Evolutionary conservation across 2,888 invertebrate genomes (phyloP).

Genomic region (Dione juno): DNA sequence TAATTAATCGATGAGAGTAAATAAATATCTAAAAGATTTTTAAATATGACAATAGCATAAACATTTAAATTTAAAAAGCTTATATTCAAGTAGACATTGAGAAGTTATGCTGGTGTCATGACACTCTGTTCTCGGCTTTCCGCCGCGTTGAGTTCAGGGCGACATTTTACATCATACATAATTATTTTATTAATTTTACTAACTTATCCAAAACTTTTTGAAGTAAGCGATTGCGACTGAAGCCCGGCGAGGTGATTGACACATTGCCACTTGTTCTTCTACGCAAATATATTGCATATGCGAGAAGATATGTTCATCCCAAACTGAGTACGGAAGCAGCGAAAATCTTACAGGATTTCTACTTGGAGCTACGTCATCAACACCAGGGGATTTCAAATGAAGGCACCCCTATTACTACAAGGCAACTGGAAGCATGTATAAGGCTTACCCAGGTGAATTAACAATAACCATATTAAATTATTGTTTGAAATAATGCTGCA

Average conservation of each 20-base stretch:
- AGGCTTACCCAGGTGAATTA: conserved; percentile 88
- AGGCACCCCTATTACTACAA: conserved; percentile 90
- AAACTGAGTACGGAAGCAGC: conserved; percentile 89
- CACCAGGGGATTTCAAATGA: conserved; percentile 86
- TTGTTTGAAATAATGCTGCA: too few species aligned
- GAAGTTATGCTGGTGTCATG: too few species aligned
- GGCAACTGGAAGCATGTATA: conserved; percentile 95
- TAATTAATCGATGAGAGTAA: too few species aligned
- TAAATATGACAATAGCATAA: too few species aligned
- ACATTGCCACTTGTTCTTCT: conserved; percentile 89
- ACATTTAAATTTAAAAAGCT: too few species aligned
- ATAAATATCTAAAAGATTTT: too few species aligned
- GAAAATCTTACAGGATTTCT: conserved; percentile 89
- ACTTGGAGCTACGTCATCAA: conserved; percentile 88
- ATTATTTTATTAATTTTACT: background rate
- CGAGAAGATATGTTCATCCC: conserved; percentile 93
- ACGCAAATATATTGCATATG: conserved; percentile 96
- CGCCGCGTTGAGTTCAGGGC: background rate
- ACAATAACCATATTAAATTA: background rate
- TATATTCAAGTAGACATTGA: too few species aligned
- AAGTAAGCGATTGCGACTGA: conserved; percentile 84
- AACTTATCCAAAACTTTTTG: background rate
- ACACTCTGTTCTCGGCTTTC: too few species aligned
- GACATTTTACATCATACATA: background rate
- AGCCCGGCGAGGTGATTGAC: conserved; percentile 86